phyloP scores from a whole-genome alignment of 2,888 invertebrate genomes.

The Lysandra coridon region DNA sequence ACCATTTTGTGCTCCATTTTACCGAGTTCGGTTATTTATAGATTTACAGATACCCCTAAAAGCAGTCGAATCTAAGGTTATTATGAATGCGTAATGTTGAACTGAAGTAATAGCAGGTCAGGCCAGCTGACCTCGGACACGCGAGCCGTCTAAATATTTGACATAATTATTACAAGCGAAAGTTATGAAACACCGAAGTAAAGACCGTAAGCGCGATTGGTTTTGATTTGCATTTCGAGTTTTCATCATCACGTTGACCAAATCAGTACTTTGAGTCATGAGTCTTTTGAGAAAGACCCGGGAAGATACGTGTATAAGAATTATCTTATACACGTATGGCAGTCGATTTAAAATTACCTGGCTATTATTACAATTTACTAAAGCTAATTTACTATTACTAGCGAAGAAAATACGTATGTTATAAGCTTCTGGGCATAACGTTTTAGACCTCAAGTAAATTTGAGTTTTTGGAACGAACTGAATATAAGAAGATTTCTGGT shows the following conservation, averaged over 20 bases:
- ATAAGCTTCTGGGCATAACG: too few relatives aligned
- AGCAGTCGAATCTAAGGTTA: constrained; percentile 21
- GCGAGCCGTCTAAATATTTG: constrained; percentile 30
- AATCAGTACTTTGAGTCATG: neutral
- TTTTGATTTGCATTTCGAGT: neutral
- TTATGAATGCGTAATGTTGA: constrained; percentile 26
- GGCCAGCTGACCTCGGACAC: constrained; percentile 19
- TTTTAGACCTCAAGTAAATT: too few relatives aligned
- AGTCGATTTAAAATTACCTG: neutral
- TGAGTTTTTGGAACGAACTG: too few relatives aligned
- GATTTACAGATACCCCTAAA: constrained; percentile 21
- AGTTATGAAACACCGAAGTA: constrained; percentile 23
- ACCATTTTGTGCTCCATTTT: neutral
- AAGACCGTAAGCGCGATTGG: neutral
- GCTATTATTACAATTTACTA: too few relatives aligned
- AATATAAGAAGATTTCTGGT: too few relatives aligned
- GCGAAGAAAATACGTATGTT: too few relatives aligned
- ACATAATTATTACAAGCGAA: constrained; percentile 27
- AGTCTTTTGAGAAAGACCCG: neutral
- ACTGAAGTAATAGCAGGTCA: constrained; percentile 26
- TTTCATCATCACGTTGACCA: neutral
- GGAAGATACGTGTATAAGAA: neutral
- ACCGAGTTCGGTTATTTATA: neutral
- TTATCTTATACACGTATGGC: neutral
- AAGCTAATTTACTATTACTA: too few relatives aligned